Evolutionary conservation across 1,140 invertebrate species (phyloP).

Genomic region (Aphelenchoides fujianensis): DNA sequence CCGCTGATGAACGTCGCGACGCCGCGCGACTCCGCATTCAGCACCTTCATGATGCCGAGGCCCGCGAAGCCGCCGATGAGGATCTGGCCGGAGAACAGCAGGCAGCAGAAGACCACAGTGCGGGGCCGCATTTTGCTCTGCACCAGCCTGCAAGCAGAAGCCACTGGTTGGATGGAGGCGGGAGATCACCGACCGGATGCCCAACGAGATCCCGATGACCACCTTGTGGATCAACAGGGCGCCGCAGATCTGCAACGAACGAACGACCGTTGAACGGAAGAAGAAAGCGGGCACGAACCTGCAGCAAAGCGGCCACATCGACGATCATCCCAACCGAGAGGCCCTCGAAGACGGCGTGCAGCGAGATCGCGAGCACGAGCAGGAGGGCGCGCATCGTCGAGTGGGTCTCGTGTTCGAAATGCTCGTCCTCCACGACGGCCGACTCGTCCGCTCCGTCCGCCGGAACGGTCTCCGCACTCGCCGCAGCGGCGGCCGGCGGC

Average conservation of each 20-base stretch:
- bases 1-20: constrained; percentile 40
- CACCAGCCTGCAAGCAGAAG: no score
- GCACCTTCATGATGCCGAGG: constrained; percentile 48
- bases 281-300: constrained; percentile 31
- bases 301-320: constrained; percentile 52
- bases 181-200: no score
- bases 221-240: constrained; percentile 70
- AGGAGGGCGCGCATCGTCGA: constrained; percentile 50
- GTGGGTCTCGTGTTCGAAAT: constrained; percentile 40
- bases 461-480: constrained; percentile 4
- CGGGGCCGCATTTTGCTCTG: constrained; percentile 69
- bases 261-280: neutral
- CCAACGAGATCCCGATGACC: constrained; percentile 69
- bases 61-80: constrained; percentile 66
- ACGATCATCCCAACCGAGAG: constrained; percentile 56
- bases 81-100: constrained; percentile 71
- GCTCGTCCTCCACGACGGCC: constrained; percentile 26
- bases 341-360: constrained; percentile 59
- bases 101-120: constrained; percentile 68
- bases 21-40: constrained; percentile 31
- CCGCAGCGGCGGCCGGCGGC: constrained; percentile 1
- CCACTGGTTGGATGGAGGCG: no score
- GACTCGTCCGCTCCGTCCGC: constrained; percentile 21
- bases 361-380: constrained; percentile 53
- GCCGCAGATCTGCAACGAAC: constrained; percentile 63